Evolutionary conservation across 2,797 vertebrate species (phyloP), one percentile per base, ranked within the genome.

Genomic region (Psittacula echo): DNA sequence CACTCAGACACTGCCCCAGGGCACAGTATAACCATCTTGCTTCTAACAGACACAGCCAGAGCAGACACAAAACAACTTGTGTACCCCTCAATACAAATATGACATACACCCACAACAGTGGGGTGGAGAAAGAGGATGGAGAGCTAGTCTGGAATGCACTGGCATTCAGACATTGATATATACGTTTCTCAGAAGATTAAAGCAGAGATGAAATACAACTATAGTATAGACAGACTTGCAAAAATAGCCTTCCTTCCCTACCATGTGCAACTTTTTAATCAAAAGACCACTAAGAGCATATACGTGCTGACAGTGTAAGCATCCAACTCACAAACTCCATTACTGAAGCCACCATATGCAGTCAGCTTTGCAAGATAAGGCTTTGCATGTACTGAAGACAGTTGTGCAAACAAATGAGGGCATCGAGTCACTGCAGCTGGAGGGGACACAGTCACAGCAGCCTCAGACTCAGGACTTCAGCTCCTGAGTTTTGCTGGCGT

Each of bases 1-100:
- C 56, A 1, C 60, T 58, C 93, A 94, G 94, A 81, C 81, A 10
- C 66, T 37, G 91, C 95, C 67, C 58, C 66, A n/a, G 87, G 94
- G 22, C 19, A 7, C 5, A 32, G 23, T 2, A 2, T 4, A 56
- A 22, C 78, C 64, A 1, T 54, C 61, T 51, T 5, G 53, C 23
- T 58, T 32, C 75, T 13, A 24, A 44, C 83, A 91, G 91, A 65
- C 2, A 4, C 71, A 65, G 82, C n/a, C 71, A 51, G 90, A 85
- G 68, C 72, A 93, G 84, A 65, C 74, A 53, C 45, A 48, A 80
- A 91, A 10, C 44, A 47, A 44, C 65, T 10, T 3, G 14, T 29
- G 72, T 17, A 22, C 56, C 81, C 74, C 79, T 64, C 48, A 45
- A 3, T 6, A 60, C 41, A 48, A 56, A 24, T 5, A 30, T 0